Base-by-base conservation (phyloP, 2,888 invertebrate species). In the Girardia tigrina region DNA sequence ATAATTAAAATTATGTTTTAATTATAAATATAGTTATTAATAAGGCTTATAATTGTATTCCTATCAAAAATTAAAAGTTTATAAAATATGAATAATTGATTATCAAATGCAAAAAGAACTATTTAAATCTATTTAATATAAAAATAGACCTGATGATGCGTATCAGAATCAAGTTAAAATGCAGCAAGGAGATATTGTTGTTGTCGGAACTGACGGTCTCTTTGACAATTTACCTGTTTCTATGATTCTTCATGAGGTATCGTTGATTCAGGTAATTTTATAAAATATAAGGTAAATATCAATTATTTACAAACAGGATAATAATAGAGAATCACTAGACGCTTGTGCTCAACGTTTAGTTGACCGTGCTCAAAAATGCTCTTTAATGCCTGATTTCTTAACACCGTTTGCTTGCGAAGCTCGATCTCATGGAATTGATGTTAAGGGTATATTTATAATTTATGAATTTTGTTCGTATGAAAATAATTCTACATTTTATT, bases 181-280 rank as follows among this genome's bases (percentile, higher is more conserved):
- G 2, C 90, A 91, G 84, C 90, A 92, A 82, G 94, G 94, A 73
- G 95, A 95, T 85, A 80, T 86, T 26, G 91, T 95, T 81, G 87
- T 95, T 42, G 88, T 95, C 75, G 97, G 94, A 27, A 97, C 97
- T 0, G 97, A 98, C 86, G 97, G 97, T 75, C 91, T 98, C 76
- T 98, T 97, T 86, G 97, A 98, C 86, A 97, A 97, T 86, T 90
- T 97, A 80, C 93, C 94, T 77, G 92, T 92, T 81, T 89, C 90
- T 79, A 88, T 94, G 83, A 88, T 97, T 81, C 87, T 94, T 79
- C 89, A 90, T 73, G 91, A 93, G 85, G 88, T 95, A 85, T 88
- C 79, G 88, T 89, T 84, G 85, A 85, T 81, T 29, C 70, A 70
- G 28, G 78, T 78, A n/a, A n/a, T n/a, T n/a, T n/a, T n/a, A n/a